Base-by-base conservation (phyloP, 2,113 vertebrate genomes). In the Coryphaenoides rupestris region DNA sequence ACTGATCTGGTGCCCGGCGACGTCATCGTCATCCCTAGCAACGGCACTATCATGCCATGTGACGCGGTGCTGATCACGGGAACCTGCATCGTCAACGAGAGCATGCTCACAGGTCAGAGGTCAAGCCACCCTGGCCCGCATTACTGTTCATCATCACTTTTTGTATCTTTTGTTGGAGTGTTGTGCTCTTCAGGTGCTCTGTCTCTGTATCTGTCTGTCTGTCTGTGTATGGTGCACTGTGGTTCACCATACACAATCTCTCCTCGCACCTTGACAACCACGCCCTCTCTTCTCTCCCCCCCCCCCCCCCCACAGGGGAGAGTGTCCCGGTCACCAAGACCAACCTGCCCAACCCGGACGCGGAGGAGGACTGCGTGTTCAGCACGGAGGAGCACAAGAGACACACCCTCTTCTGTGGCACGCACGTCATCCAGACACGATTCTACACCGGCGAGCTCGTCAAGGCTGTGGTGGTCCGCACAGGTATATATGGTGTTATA, bases 281-380 rank as follows among this genome's bases (percentile, higher is more conserved):
- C 7, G 52, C n/a, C 19, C 7, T 53, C 52, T 17, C 19, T 21
- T 21, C 52, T 19, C 52, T 21, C 52, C 5, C 19, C 55, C 55
- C 19, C 10, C 10, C 3, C 53, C 2, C 26, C 21, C 26, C 23
- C 21, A 26, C 14, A 99, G 96, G 97, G 75, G 97, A 99, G 84
- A 99, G 97, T 56, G 94, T 99, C 86, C 97, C 97, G 4, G 96
- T 99, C 69, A 99, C 96, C 62, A 99, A 99, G 88, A 98, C 94
- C 57, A 96, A 94, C 82, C 92, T 99, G 74, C 97, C 96, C 56
- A 94, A 95, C 79, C 95, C 94, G 24, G 87, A 76, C 7, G 26
- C 24, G 21, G 92, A 86, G 55, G 91, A 79, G 55, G 83, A 86
- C 23, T 83, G 84, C 72, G 76, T 87, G 46, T 98, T 96, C 78